These are phyloP conservation scores for Lophotriccus pileatus DNA, from an alignment of 2,797 vertebrate species.

Conservation along the genomic window DNA sequence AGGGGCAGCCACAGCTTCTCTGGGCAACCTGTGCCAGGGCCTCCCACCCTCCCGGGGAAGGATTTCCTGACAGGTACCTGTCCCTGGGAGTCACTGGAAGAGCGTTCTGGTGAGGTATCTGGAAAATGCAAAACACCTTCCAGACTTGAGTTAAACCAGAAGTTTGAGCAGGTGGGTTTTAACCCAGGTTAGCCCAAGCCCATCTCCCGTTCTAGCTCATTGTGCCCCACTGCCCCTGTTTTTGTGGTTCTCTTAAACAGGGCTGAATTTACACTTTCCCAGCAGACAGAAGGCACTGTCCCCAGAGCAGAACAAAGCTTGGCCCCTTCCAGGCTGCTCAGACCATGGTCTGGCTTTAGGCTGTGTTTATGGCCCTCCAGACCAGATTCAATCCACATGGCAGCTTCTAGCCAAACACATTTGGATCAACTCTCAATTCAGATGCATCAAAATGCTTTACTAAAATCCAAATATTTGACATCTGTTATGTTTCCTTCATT, in stretches of 20 bases:
- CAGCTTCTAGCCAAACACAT: neutral
- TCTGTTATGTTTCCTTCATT: neutral
- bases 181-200: neutral
- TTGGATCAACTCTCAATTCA: neutral
- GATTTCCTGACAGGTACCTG: neutral
- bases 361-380: neutral
- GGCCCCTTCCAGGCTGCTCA: neutral
- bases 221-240: neutral
- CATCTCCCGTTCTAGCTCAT: rapidly evolving
- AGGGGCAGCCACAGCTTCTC: neutral
- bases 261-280: neutral
- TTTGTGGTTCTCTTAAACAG: neutral
- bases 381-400: neutral
- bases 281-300: neutral
- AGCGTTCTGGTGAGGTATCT: neutral
- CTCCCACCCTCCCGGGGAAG: neutral
- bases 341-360: neutral
- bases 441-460: neutral
- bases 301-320: neutral
- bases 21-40: neutral
- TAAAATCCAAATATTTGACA: neutral
- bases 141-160: neutral
- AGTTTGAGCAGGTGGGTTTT: neutral
- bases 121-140: neutral
- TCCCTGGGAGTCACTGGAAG: rapidly evolving